Percentiles rank a stretch among this genome's conserved stretches.
Conservation (phyloP, 2,888 invertebrate genomes). For the Linyphia triangularis region DNA sequence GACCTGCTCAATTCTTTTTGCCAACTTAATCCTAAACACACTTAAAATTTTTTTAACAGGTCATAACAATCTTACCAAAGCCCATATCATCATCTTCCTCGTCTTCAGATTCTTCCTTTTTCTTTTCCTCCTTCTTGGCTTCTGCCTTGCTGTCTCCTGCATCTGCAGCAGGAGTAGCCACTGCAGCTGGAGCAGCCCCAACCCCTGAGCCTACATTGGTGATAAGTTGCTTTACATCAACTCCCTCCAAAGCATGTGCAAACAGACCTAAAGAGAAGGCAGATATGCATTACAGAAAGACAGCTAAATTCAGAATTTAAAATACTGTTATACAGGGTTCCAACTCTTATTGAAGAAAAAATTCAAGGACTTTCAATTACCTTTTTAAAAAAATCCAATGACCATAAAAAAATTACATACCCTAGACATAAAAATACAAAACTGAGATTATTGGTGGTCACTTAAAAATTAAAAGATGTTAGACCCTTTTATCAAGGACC, state of each 20-base stretch:
- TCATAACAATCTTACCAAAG: constrained; percentile 81
- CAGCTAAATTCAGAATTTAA: background rate
- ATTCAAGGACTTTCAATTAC: too few relatives aligned
- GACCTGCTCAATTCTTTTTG: too few relatives aligned
- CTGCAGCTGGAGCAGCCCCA: constrained; percentile 87
- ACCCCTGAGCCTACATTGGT: constrained; percentile 95
- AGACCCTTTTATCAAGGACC: too few relatives aligned
- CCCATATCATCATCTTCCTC: constrained; percentile 78
- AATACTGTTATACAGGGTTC: background rate
- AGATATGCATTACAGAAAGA: too few relatives aligned
- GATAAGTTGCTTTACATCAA: constrained; percentile 95
- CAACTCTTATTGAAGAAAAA: background rate
- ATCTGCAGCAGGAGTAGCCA: constrained; percentile 80
- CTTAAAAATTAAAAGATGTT: too few relatives aligned
- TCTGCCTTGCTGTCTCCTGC: constrained; percentile 77
- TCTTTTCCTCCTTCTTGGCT: constrained; percentile 73
- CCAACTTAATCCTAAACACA: too few relatives aligned
- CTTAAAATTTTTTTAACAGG: too few relatives aligned
- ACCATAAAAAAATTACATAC: too few relatives aligned
- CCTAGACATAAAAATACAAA: too few relatives aligned
- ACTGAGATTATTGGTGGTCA: too few relatives aligned
- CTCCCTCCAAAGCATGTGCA: constrained; percentile 96
- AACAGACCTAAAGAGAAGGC: constrained; percentile 84
- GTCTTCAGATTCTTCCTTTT: constrained; percentile 76
- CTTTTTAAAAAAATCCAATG: too few relatives aligned